Evolutionary conservation across 2,888 invertebrate genomes (phyloP), one percentile per base, ranked within the genome.

Genomic region (Catocala nupta): DNA sequence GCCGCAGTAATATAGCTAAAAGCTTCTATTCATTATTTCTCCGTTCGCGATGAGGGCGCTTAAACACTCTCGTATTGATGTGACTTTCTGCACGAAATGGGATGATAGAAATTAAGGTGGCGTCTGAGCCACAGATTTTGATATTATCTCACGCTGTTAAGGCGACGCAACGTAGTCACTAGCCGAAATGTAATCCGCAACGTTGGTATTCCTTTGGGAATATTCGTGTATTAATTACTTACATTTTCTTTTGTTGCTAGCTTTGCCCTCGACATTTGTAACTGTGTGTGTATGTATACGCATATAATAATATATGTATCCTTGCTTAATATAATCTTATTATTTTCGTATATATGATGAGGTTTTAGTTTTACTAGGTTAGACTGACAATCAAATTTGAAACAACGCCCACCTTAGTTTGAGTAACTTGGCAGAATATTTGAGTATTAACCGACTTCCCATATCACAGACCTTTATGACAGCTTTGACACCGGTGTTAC

Each of bases 1-100:
- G 80, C 68, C 77, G 77, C 79, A 75, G 86, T 88, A 90, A 91
- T 90, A 88, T 82, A 77, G 85, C 86, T 90, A 87, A 90, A 87
- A 90, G 90, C 89, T 73, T 85, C 85, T 86, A 88, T 90, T 90
- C 86, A 89, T 89, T 87, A 80, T 77, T 72, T 65, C 75, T 79
- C 78, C 66, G 64, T 73, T 77, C 75, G 75, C 73, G 78, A 74
- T 74, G n/a, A n/a, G n/a, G n/a, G n/a, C 70, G 76, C 74, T 78
- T 75, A 77, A 80, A 76, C 69, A 65, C 54, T 71, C 74, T 75
- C 75, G 76, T 81, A 84, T 81, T 81, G 82, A 81, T 81, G 79
- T 75, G 81, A 80, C 77, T 82, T 73, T 77, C 72, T 76, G 76
- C 70, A 68, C 62, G 55, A 65, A 74, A 75, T 74, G 70, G 68